Percentiles rank a stretch among this genome's conserved stretches.
These are phyloP conservation scores for Symphodus melops DNA, from an alignment of 2,113 vertebrate genomes.

Conservation along the genomic window DNA sequence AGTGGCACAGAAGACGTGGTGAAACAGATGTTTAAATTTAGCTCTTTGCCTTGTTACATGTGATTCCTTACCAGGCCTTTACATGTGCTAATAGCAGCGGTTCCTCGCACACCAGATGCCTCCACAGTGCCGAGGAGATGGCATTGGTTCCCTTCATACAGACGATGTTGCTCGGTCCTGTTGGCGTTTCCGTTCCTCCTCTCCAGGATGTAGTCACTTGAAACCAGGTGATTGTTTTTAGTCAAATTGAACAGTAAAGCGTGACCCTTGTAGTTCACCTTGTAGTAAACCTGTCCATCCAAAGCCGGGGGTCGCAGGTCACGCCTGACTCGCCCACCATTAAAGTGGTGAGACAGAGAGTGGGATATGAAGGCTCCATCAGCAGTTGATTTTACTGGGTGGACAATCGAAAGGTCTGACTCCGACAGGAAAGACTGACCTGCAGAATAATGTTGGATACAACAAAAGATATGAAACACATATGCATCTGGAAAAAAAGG, in stretches of 20 bases:
- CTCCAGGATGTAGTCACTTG: constrained; percentile 89
- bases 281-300: constrained; percentile 86
- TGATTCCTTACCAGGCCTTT: constrained; percentile 89
- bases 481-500: not conserved
- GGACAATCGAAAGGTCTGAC: constrained; percentile 84
- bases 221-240: constrained; percentile 83
- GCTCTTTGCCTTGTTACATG: not conserved
- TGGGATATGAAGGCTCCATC: constrained; percentile 89
- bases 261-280: constrained; percentile 82
- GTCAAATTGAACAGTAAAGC: constrained; percentile 91
- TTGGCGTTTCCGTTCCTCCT: constrained; percentile 83
- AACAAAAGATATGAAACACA: not conserved
- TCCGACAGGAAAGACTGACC: constrained; percentile 72
- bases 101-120: constrained; percentile 70
- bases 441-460: constrained; percentile 27
- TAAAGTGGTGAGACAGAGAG: constrained; percentile 80
- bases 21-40: not conserved
- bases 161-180: constrained; percentile 67
- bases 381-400: constrained; percentile 86
- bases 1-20: not conserved
- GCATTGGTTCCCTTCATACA: constrained; percentile 75
- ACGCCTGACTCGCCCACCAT: constrained; percentile 80
- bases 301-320: constrained; percentile 61
- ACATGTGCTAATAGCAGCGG: constrained; percentile 91
- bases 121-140: constrained; percentile 88